phyloP scores from a whole-genome alignment of 1,140 invertebrate species.

The Archivesica marissinica region DNA sequence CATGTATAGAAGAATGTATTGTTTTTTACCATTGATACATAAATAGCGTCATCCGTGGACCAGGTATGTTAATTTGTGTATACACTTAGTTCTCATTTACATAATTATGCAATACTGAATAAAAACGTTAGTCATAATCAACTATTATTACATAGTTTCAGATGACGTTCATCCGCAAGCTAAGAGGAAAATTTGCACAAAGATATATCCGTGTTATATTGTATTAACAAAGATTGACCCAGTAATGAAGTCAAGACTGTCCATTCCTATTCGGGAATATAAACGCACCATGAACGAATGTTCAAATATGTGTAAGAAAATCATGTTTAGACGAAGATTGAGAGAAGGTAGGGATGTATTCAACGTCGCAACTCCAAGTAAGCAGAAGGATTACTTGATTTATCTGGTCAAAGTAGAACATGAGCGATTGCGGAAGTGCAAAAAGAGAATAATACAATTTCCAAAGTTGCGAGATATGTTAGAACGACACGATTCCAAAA shows the following conservation, averaged over 20 bases:
- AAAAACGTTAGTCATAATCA: neutral
- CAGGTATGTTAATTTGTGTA: neutral
- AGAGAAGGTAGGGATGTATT: constrained; percentile 40
- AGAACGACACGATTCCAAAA: neutral
- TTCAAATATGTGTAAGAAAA: constrained; percentile 53
- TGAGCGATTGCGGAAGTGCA: neutral
- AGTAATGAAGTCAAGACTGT: neutral
- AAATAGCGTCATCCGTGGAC: neutral
- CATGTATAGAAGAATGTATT: neutral
- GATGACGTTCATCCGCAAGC: neutral
- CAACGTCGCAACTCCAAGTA: constrained; percentile 51
- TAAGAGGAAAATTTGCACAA: neutral
- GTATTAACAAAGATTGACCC: constrained; percentile 30
- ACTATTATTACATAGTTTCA: neutral
- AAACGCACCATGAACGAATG: constrained; percentile 15
- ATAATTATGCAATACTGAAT: neutral
- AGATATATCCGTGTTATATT: constrained; percentile 49
- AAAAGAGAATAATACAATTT: neutral
- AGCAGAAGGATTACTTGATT: neutral
- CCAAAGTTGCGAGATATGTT: neutral
- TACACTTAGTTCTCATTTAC: neutral
- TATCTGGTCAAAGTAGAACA: constrained; percentile 5
- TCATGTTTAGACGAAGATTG: constrained; percentile 18
- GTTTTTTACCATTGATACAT: neutral
- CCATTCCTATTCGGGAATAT: neutral